These are phyloP conservation scores for Drosophila equinoxialis DNA, from an alignment of 1,140 invertebrate genomes.

Conservation along the genomic window DNA sequence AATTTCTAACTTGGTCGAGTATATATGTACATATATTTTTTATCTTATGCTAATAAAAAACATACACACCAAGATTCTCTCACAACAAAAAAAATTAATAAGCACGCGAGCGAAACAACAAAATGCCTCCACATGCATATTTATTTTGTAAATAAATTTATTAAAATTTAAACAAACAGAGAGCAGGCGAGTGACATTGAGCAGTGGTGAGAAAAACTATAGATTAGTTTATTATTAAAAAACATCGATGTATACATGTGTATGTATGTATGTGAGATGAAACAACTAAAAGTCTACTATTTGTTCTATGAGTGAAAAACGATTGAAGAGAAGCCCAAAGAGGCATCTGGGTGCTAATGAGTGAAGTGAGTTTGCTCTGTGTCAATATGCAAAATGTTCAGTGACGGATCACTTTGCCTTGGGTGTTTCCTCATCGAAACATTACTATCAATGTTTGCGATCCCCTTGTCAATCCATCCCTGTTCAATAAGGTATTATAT, in stretches of 20 bases:
- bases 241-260: not conserved
- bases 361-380: slow-evolving; percentile 18
- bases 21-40: slow-evolving; percentile 35
- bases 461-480: not conserved
- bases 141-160: slow-evolving; percentile 35
- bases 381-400: slow-evolving; percentile 7
- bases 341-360: slow-evolving; percentile 33
- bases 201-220: slow-evolving; percentile 14
- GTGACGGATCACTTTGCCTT: not conserved
- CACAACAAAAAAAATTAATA: not conserved
- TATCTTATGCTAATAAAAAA: slow-evolving; percentile 79
- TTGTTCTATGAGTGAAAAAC: not conserved
- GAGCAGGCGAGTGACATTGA: not conserved
- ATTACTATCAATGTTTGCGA: no score
- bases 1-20: slow-evolving; percentile 19
- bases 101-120: slow-evolving; percentile 31
- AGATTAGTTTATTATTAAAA: slow-evolving; percentile 19
- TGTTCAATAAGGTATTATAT: not conserved
- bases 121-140: slow-evolving; percentile 14
- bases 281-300: not conserved
- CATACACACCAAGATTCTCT: slow-evolving; percentile 54
- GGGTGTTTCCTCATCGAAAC: no score
- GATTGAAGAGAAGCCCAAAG: not conserved
- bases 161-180: slow-evolving; percentile 21
- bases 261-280: not conserved